Base-by-base conservation (phyloP, 2,113 vertebrate species). In the Talpa occidentalis region DNA sequence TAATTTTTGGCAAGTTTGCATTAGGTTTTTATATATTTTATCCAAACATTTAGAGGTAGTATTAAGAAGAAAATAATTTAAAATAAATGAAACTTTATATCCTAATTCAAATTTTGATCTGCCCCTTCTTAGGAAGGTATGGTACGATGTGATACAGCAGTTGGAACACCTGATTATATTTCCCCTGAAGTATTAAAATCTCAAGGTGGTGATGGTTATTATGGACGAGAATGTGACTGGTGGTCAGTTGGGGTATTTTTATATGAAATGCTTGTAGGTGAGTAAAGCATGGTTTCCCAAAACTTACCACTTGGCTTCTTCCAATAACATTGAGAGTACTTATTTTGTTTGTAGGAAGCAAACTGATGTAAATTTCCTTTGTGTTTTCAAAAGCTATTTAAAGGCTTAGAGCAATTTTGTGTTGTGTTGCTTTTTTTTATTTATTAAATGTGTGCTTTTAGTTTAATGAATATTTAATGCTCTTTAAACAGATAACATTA, bases 231-330 rank as follows among this genome's bases (percentile, higher is more conserved):
- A 98, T 99, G 99, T 72, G 99, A 99, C 98, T 99, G 99, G 99
- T 99, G 99, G 99, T 99, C 99, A 26, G 99, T 99, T 95, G 99
- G 99, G 44, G 99, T 99, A 80, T 99, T 99, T 97, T 98, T 99
- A 74, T 99, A 99, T 95, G 99, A 99, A 98, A 99, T 99, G 99
- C 99, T 99, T 76, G 99, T 99, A 54, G 99, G 99, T 99, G 97
- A 99, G 99, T 99, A 94, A 96, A 96, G 32, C 60, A 81, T 22
- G 66, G 82, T 92, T 96, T 90, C 93, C 56, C 66, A 79, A 94
- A 93, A 77, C 22, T 73, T 70, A 69, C 12, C 44, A 49, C 35
- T 88, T 26, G 11, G 67, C 78, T 96, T 70, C 69, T 94, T 95
- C 42, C 88, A 24, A 66, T 96, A 52, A 44, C 76, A 30, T 91